phyloP scores from a whole-genome alignment of 2,113 vertebrate genomes.

The Oncorhynchus gorbuscha region DNA sequence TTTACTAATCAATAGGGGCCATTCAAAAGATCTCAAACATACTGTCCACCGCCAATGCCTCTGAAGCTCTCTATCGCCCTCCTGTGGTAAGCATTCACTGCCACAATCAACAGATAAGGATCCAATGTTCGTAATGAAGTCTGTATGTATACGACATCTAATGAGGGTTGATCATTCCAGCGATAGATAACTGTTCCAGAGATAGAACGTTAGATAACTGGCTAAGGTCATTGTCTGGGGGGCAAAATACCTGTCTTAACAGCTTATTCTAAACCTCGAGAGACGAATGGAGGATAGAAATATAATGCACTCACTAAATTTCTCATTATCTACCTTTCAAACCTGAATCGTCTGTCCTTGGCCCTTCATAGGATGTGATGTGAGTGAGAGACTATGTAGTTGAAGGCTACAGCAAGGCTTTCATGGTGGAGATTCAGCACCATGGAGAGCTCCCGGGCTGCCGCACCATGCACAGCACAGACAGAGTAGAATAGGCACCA shows the following conservation, averaged over 20 bases:
- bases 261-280: too few relatives aligned
- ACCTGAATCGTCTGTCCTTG: not conserved
- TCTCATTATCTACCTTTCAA: not conserved
- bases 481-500: not conserved
- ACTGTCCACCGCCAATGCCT: not conserved
- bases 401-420: not conserved
- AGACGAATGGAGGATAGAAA: not conserved
- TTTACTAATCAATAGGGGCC: not conserved
- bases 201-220: too few relatives aligned
- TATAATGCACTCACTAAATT: not conserved
- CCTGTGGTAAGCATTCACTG: not conserved
- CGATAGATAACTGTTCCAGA: too few relatives aligned
- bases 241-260: too few relatives aligned
- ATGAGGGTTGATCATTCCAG: too few relatives aligned
- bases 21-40: not conserved
- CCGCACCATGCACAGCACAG: not conserved
- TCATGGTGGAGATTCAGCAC: slow-evolving; percentile 22
- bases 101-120: not conserved
- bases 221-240: too few relatives aligned
- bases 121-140: too few relatives aligned
- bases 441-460: slow-evolving; percentile 10
- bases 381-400: slow-evolving; percentile 1
- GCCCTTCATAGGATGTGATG: not conserved
- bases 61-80: not conserved
- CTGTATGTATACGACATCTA: too few relatives aligned